A percentile compares a stretch with the other conserved stretches of the same genome.
These are phyloP conservation scores for Crocodylus rhombifer DNA, from an alignment of 2,797 vertebrate genomes.

Conservation along the genomic window DNA sequence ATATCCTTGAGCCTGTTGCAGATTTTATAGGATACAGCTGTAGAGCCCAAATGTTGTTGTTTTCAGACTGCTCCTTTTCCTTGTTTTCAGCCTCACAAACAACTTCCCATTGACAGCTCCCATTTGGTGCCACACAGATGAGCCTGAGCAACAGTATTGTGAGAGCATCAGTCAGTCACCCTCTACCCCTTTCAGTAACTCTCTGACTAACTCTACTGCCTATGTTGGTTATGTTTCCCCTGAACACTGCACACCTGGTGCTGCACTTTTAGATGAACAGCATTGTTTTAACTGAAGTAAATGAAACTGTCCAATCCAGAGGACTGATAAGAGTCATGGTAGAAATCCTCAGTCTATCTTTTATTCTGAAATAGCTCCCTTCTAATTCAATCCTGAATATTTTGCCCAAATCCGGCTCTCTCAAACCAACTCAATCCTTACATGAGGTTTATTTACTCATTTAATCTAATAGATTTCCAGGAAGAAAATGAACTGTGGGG, in stretches of 20 bases:
- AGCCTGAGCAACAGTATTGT: not conserved
- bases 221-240: not conserved
- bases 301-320: not conserved
- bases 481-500: too few relatives aligned
- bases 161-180: not conserved
- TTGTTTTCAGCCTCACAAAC: constrained; percentile 13
- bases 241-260: not conserved
- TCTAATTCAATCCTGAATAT: too few relatives aligned
- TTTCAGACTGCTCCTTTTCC: not conserved
- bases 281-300: too few relatives aligned
- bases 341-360: too few relatives aligned
- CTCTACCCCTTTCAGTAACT: not conserved
- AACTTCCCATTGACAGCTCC: not conserved
- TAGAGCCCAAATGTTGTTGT: not conserved
- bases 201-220: not conserved
- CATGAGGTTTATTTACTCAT: too few relatives aligned
- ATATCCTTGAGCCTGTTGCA: not conserved
- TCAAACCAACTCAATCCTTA: too few relatives aligned
- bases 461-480: too few relatives aligned
- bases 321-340: not conserved
- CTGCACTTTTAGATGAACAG: not conserved
- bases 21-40: constrained; percentile 14
- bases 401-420: not conserved
- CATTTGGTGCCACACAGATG: not conserved
- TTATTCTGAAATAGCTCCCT: too few relatives aligned